A percentile compares a stretch with the other conserved stretches of the same genome.
Evolutionary conservation across 37 sponge, comb jelly and placozoan species (phyloP).

Genomic region (Hexactinellida sp.): DNA sequence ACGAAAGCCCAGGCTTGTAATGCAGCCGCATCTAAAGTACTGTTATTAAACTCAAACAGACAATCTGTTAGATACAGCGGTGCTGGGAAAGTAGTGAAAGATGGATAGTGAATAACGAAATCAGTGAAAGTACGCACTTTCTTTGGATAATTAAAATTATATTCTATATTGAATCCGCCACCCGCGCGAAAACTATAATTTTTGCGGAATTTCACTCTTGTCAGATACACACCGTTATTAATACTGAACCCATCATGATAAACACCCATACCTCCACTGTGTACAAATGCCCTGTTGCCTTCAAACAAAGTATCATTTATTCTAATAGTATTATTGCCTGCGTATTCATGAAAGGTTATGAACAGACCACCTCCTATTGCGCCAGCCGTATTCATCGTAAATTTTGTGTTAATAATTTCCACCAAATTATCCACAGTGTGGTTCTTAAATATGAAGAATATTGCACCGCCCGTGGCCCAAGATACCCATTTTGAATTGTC

Average conservation of each 20-base stretch:
- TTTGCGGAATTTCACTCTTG: not conserved
- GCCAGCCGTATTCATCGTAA: not conserved
- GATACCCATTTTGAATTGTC: not conserved
- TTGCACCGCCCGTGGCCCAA: not conserved
- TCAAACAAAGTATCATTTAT: not conserved
- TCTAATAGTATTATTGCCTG: not conserved
- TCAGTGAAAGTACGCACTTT: not conserved
- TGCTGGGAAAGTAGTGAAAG: not conserved
- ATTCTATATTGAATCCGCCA: not conserved
- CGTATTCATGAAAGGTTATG: not conserved
- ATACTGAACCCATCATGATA: conserved; percentile 7
- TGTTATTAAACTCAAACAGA: not conserved
- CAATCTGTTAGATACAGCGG: not conserved
- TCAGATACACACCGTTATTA: not conserved
- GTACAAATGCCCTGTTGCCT: not conserved
- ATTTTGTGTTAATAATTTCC: not conserved
- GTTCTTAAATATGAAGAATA: not conserved
- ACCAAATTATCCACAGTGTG: not conserved
- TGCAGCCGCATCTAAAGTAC: not conserved
- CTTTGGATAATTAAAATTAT: not conserved
- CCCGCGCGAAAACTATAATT: not conserved
- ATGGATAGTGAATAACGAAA: not conserved
- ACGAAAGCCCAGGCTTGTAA: not conserved
- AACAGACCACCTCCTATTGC: not conserved
- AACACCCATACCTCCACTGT: not conserved